Evolutionary conservation across 2,113 vertebrate genomes (phyloP).

Genomic region (Martes martes): DNA sequence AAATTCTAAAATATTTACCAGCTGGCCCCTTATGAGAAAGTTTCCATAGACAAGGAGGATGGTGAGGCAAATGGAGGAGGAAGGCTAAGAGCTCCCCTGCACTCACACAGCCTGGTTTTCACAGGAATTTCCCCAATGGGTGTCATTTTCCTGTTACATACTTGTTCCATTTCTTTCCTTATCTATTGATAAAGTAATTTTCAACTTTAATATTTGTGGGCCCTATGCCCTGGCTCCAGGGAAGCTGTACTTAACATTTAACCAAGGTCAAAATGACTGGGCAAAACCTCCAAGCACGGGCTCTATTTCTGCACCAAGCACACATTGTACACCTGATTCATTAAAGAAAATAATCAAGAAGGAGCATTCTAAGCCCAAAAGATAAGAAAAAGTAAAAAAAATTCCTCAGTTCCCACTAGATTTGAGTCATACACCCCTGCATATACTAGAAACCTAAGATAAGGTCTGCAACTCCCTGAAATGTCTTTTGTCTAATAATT

Average conservation of each 20-base stretch:
- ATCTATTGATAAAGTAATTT: not conserved
- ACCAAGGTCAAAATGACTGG: not conserved
- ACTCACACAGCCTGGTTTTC: not conserved
- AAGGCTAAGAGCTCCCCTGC: not conserved
- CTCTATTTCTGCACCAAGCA: not conserved
- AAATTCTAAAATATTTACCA: not conserved
- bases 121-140: not conserved
- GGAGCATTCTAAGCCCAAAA: not conserved
- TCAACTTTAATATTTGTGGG: not conserved
- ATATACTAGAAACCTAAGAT: not conserved
- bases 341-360: not conserved
- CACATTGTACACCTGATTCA: not conserved
- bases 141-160: not conserved
- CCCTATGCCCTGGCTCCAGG: not conserved
- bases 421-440: not conserved
- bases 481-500: not conserved
- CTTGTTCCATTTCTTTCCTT: not conserved
- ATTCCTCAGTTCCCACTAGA: not conserved
- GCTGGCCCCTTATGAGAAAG: not conserved
- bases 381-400: not conserved
- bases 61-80: not conserved
- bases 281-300: not conserved
- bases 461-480: not conserved
- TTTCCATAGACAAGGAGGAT: not conserved
- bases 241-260: not conserved